Percentiles rank a stretch among this genome's conserved stretches.
These are phyloP conservation scores for Phainopepla nitens DNA, from an alignment of 2,113 vertebrate genomes.

Conservation along the genomic window DNA sequence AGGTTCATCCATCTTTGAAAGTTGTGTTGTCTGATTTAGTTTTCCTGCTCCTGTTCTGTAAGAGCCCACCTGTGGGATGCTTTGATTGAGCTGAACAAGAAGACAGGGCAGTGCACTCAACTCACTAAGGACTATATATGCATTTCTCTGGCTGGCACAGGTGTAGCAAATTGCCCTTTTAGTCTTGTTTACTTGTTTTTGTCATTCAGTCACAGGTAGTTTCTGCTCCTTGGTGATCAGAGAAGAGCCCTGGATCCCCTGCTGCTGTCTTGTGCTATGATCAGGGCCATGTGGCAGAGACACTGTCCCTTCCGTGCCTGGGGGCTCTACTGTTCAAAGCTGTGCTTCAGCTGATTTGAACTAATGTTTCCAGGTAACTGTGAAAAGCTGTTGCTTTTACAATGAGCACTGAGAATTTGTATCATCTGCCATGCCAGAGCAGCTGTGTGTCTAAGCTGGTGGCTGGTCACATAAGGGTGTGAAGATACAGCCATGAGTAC, in stretches of 20 bases:
- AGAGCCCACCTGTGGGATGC: neutral
- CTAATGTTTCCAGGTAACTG: neutral
- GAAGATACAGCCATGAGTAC: neutral
- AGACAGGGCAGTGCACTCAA: neutral
- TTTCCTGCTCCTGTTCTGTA: neutral
- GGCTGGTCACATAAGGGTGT: neutral
- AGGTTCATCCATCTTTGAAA: neutral
- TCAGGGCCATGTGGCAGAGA: neutral
- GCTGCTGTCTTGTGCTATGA: neutral
- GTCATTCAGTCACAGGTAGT: neutral
- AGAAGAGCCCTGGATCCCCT: neutral
- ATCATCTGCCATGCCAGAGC: neutral
- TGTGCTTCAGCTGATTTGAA: neutral
- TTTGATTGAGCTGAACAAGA: slow-evolving; percentile 13
- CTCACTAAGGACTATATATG: neutral
- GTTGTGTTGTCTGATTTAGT: neutral
- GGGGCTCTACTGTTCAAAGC: neutral
- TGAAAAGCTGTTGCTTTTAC: neutral
- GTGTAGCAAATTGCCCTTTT: neutral
- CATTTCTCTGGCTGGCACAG: neutral
- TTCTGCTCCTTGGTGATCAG: neutral
- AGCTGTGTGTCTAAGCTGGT: neutral
- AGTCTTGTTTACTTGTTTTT: slow-evolving; percentile 17
- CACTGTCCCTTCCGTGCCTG: neutral
- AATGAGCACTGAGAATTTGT: neutral